A percentile compares a stretch with the other conserved stretches of the same genome.
Evolutionary conservation across 1,140 invertebrate genomes (phyloP).

Genomic region (Saccostrea echinata): DNA sequence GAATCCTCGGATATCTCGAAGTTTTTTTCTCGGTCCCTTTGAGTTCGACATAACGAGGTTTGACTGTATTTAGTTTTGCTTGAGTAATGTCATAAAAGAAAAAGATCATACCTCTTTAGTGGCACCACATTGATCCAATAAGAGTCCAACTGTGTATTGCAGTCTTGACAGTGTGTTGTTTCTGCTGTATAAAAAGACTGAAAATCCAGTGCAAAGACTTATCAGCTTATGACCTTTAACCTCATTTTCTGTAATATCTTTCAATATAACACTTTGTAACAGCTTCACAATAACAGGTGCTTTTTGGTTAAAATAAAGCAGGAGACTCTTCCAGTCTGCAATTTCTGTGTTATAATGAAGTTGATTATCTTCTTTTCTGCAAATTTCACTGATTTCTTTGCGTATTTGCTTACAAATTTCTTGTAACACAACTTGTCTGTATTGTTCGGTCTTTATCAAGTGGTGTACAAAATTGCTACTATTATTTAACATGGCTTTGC

Average conservation of each 20-base stretch:
- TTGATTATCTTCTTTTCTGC: background rate
- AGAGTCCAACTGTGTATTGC: background rate
- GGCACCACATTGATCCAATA: background rate
- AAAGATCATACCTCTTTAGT: background rate
- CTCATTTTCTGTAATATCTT: background rate
- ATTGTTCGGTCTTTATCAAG: background rate
- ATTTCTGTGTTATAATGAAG: background rate
- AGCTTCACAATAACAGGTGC: background rate
- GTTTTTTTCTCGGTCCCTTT: no score
- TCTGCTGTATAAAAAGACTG: constrained; percentile 23
- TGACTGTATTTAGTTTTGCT: background rate
- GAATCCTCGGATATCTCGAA: no score
- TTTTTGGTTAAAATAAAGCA: background rate
- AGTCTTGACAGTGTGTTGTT: constrained; percentile 14
- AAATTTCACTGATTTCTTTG: background rate
- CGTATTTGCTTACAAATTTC: background rate
- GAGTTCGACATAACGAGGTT: no score
- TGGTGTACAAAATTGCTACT: background rate
- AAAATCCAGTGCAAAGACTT: constrained; percentile 8
- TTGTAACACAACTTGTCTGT: background rate
- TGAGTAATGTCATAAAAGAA: background rate
- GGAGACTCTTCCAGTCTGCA: background rate
- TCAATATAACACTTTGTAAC: background rate
- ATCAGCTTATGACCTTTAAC: background rate
- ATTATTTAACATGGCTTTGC: background rate